Percentiles rank a stretch among this genome's conserved stretches.
These are phyloP conservation scores for Mustelus asterias DNA, from an alignment of 2,113 vertebrate species.

Conservation along the genomic window DNA sequence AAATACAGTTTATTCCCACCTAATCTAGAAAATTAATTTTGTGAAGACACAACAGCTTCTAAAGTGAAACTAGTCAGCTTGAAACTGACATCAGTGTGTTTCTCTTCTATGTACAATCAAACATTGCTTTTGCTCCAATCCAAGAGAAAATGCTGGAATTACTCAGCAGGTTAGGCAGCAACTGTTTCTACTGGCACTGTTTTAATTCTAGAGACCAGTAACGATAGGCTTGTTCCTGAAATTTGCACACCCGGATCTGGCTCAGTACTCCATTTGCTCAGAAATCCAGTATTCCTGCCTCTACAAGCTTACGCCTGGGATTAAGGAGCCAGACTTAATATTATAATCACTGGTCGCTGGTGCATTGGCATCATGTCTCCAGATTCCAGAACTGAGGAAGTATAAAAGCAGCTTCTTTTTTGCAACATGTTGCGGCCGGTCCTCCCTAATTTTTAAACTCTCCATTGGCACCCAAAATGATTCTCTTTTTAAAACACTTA, in stretches of 20 bases:
- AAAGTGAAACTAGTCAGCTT: background rate
- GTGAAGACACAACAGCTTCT: background rate
- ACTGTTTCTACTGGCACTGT: background rate
- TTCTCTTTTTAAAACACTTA: background rate
- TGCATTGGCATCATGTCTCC: background rate
- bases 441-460: background rate
- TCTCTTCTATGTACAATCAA: background rate
- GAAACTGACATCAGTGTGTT: background rate
- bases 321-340: background rate
- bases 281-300: background rate
- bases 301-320: background rate
- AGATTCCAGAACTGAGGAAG: background rate
- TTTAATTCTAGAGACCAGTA: background rate
- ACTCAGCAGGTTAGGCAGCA: background rate
- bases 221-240: background rate
- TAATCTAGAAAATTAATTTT: background rate
- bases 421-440: background rate
- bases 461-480: background rate
- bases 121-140: background rate
- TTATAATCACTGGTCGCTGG: background rate
- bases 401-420: background rate
- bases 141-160: background rate
- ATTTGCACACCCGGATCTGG: background rate
- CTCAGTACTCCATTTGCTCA: background rate
- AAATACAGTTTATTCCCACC: constrained; percentile 1